Evolutionary conservation across 2,888 invertebrate species (phyloP).

Genomic region (Pollenia amentaria): DNA sequence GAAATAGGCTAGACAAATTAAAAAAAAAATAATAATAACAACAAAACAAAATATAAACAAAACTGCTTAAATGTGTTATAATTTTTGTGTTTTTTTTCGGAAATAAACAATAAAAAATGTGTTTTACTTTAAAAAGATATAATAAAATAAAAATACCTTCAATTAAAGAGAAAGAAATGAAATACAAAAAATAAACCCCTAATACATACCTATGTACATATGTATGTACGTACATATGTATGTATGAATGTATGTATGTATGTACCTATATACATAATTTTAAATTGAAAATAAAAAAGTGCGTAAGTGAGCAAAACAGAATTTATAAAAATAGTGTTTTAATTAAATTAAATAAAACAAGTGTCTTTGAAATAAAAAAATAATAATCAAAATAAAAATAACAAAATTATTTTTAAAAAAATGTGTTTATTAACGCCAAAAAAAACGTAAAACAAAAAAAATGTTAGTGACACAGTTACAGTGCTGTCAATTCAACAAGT

Average conservation of each 20-base stretch:
- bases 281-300: too few relatives aligned
- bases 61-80: constrained; percentile 35
- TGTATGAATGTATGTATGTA: background rate
- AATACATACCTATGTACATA: background rate
- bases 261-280: too few relatives aligned
- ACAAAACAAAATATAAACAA: constrained; percentile 36
- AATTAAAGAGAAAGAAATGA: background rate
- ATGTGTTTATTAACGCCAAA: too few relatives aligned
- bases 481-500: too few relatives aligned
- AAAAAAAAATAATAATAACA: constrained; percentile 28
- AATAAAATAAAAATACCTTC: constrained; percentile 21
- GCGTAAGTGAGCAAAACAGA: too few relatives aligned
- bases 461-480: too few relatives aligned
- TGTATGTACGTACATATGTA: constrained; percentile 1
- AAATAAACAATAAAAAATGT: constrained; percentile 54
- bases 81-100: constrained; percentile 23
- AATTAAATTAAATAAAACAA: too few relatives aligned
- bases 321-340: too few relatives aligned
- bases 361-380: too few relatives aligned
- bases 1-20: constrained; percentile 44
- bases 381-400: too few relatives aligned
- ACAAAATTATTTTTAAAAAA: too few relatives aligned
- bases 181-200: background rate
- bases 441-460: too few relatives aligned
- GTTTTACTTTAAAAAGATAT: constrained; percentile 12